Conservation (phyloP, 2,888 invertebrate genomes). For the Tribolium freemani region DNA sequence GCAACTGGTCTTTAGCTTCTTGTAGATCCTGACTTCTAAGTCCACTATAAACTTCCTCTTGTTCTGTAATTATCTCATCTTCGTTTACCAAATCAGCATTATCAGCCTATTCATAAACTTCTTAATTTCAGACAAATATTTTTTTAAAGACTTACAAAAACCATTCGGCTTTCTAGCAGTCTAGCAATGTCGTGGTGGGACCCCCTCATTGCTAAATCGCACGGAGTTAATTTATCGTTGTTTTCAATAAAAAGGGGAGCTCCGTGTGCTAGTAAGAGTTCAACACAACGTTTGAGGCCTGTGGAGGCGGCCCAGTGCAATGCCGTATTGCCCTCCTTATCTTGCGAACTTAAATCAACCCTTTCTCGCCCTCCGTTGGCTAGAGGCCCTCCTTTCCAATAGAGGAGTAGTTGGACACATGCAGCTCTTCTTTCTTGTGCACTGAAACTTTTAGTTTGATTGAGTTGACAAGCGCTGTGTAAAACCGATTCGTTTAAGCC, state of each 20-base stretch:
- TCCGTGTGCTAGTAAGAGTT: constrained; percentile 73
- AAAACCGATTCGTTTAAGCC: constrained; percentile 75
- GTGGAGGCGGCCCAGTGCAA: constrained; percentile 77
- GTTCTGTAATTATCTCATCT: constrained; percentile 68
- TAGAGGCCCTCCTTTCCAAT: constrained; percentile 73
- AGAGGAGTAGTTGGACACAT: constrained; percentile 74
- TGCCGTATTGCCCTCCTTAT: constrained; percentile 77
- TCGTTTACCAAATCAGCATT: constrained; percentile 70
- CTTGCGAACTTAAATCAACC: constrained; percentile 73
- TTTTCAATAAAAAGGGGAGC: constrained; percentile 76
- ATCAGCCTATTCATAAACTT: constrained; percentile 63
- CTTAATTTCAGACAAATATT: not conserved
- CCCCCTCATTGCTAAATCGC: constrained; percentile 75
- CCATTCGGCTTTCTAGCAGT: constrained; percentile 77
- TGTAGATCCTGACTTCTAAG: constrained; percentile 77
- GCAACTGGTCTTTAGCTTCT: constrained; percentile 78
- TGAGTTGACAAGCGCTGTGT: constrained; percentile 74
- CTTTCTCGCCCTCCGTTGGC: constrained; percentile 72
- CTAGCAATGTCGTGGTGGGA: constrained; percentile 75
- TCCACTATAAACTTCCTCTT: constrained; percentile 73
- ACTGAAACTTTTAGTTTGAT: constrained; percentile 68
- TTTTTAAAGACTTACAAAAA: constrained; percentile 71
- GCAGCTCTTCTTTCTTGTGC: constrained; percentile 73
- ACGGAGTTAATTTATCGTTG: constrained; percentile 74
- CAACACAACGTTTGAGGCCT: constrained; percentile 75